Conservation (phyloP, 2,113 vertebrate genomes). For the Protobothrops mucrosquamatus region DNA sequence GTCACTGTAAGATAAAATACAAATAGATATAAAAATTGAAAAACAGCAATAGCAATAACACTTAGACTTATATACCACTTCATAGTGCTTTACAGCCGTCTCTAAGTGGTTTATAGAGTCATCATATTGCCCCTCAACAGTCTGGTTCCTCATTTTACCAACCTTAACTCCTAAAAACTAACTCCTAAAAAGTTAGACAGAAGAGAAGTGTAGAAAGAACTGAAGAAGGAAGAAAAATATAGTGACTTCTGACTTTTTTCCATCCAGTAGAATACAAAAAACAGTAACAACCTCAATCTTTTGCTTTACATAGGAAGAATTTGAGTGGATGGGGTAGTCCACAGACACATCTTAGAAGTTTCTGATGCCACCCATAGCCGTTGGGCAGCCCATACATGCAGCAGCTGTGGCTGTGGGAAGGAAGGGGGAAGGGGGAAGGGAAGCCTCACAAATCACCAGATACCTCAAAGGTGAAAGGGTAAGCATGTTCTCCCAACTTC, state of each 20-base stretch:
- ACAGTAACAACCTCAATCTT: neutral
- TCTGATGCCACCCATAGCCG: neutral
- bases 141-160: neutral
- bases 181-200: neutral
- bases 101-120: neutral
- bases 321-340: neutral
- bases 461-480: slow-evolving; percentile 85
- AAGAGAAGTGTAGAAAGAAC: neutral
- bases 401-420: neutral
- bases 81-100: neutral
- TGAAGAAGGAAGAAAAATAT: neutral
- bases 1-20: neutral
- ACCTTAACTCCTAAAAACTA: neutral
- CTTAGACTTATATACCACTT: neutral
- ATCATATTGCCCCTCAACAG: neutral
- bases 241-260: neutral
- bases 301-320: neutral
- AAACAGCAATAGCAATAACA: neutral
- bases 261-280: neutral
- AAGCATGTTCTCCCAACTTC: slow-evolving; percentile 80
- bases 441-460: neutral
- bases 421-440: neutral
- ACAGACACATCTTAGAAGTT: neutral
- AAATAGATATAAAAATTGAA: neutral
- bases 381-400: neutral